A percentile compares a stretch with the other conserved stretches of the same genome.
These are phyloP conservation scores for Quadriops clusia DNA, from an alignment of 2,888 invertebrate species.

Conservation along the genomic window DNA sequence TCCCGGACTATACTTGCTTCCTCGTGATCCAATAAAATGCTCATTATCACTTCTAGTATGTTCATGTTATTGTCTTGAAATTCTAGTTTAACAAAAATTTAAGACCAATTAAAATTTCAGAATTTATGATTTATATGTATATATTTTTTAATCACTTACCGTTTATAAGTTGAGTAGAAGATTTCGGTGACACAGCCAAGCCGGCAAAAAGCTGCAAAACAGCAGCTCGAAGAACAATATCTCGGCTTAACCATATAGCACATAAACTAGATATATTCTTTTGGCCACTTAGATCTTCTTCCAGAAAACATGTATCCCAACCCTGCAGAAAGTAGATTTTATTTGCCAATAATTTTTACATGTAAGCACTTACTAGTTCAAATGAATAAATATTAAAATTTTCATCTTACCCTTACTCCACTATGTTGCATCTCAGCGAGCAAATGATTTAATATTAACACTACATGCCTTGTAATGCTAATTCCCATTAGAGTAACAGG, in stretches of 20 bases:
- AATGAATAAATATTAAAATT: conserved; percentile 8
- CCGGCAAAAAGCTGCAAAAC: conserved; percentile 41
- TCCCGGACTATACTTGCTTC: conserved; percentile 45
- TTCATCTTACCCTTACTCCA: conserved; percentile 35
- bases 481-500: conserved; percentile 44
- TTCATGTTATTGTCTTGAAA: conserved; percentile 21
- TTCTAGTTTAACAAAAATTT: conserved; percentile 30
- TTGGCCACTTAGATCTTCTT: conserved; percentile 21
- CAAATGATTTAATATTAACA: conserved; percentile 43
- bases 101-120: conserved; percentile 6
- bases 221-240: conserved; percentile 41
- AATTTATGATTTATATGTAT: background rate
- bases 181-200: conserved; percentile 30
- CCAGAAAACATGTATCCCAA: conserved; percentile 32
- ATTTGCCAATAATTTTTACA: background rate
- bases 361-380: background rate
- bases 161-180: conserved; percentile 27
- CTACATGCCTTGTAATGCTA: conserved; percentile 41
- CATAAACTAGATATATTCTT: conserved; percentile 31
- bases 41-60: conserved; percentile 29
- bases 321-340: conserved; percentile 17
- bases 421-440: conserved; percentile 39
- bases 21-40: conserved; percentile 34
- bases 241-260: conserved; percentile 39
- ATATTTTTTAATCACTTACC: conserved; percentile 19